Evolutionary conservation across 2,888 invertebrate species (phyloP).

Genomic region (Drosophila merina): DNA sequence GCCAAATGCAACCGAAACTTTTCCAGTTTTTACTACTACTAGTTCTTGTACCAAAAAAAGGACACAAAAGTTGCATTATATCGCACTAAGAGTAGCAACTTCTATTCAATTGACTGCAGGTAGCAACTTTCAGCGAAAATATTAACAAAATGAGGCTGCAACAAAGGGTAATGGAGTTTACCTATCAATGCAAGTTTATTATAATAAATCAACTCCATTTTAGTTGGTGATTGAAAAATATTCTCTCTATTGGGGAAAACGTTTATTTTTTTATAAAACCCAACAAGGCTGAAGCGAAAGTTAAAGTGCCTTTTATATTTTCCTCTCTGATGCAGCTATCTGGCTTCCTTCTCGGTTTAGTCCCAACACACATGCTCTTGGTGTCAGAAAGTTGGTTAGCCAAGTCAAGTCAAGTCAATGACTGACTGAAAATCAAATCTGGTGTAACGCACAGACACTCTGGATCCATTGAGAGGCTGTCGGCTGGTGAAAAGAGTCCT

Average conservation of each 20-base stretch:
- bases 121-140: constrained; percentile 15
- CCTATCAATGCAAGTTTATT: background rate
- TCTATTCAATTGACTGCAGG: constrained; percentile 55
- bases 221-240: background rate
- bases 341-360: constrained; percentile 3
- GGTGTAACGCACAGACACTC: constrained; percentile 6
- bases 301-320: constrained; percentile 1
- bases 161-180: background rate
- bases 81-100: constrained; percentile 17
- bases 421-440: constrained; percentile 68
- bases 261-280: background rate
- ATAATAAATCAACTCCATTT: background rate
- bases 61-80: constrained; percentile 7
- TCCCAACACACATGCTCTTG: constrained; percentile 12
- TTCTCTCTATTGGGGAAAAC: background rate
- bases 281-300: background rate
- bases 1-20: constrained; percentile 31
- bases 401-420: constrained; percentile 53
- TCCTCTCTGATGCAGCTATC: background rate
- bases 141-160: constrained; percentile 3
- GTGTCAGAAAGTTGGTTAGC: constrained; percentile 54
- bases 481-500: constrained; percentile 33
- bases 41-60: background rate
- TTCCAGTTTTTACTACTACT: constrained; percentile 8
- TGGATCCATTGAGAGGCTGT: constrained; percentile 19